phyloP scores from a whole-genome alignment of 2,797 vertebrate species.

The Triplophysa yarkandensis region DNA sequence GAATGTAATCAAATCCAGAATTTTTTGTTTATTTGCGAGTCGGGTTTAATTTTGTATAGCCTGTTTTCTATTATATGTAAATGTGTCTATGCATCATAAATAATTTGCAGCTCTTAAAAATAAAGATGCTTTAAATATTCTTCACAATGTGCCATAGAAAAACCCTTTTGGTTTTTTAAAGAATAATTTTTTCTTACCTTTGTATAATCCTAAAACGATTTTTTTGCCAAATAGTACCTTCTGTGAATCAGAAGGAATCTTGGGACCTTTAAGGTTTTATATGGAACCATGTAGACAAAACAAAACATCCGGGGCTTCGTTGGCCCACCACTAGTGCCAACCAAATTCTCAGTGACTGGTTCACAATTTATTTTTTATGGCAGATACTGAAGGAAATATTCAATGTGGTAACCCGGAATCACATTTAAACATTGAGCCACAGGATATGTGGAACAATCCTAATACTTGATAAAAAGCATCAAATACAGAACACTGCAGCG shows the following conservation, averaged over 20 bases:
- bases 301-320: too few species aligned
- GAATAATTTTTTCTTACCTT: too few species aligned
- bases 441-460: neutral
- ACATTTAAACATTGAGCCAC: neutral
- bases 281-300: too few species aligned
- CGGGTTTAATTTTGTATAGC: neutral
- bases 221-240: too few species aligned
- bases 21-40: neutral
- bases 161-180: too few species aligned
- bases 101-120: neutral
- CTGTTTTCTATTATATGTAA: neutral
- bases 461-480: neutral
- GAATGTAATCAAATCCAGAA: neutral
- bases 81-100: neutral
- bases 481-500: neutral
- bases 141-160: too few species aligned
- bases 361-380: neutral
- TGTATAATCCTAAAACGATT: too few species aligned
- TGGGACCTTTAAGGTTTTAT: too few species aligned
- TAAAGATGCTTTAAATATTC: too few species aligned
- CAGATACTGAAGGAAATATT: neutral
- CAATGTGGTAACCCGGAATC: neutral
- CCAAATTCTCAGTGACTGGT: too few species aligned
- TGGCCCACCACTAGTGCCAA: too few species aligned
- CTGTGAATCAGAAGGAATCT: too few species aligned